phyloP scores from a whole-genome alignment of 2,113 vertebrate genomes.

The Tyto alba region DNA sequence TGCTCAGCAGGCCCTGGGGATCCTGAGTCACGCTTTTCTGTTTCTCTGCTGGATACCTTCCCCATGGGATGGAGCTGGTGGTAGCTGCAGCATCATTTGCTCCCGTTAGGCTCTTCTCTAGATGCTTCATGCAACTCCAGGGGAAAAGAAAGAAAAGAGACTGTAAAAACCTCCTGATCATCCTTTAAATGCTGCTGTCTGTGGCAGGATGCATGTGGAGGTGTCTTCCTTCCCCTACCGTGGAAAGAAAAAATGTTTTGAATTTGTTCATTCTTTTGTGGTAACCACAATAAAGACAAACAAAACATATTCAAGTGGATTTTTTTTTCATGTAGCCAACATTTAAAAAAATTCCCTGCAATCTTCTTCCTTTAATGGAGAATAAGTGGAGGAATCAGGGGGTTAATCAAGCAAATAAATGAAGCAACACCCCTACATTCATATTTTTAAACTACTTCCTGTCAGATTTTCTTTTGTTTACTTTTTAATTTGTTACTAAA shows the following conservation, averaged over 20 bases:
- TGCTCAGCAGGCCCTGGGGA: not conserved
- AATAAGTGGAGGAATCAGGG: not conserved
- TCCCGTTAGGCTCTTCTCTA: not conserved
- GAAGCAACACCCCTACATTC: not conserved
- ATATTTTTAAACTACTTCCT: not conserved
- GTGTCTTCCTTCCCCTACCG: not conserved
- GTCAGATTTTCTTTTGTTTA: not conserved
- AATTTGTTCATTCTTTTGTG: not conserved
- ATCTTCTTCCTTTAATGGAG: not conserved
- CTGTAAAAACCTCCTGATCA: not conserved
- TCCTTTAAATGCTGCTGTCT: not conserved
- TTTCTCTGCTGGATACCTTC: not conserved
- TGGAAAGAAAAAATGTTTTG: not conserved
- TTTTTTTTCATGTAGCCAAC: not conserved
- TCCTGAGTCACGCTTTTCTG: not conserved
- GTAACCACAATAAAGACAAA: not conserved
- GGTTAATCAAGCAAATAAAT: not conserved
- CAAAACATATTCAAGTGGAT: not conserved
- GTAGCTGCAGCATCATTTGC: rapidly evolving
- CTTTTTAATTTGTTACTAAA: not conserved
- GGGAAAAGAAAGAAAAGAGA: not conserved
- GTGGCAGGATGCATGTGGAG: not conserved
- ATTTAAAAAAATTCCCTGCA: not conserved
- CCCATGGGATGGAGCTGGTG: not conserved
- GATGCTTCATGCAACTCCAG: not conserved